Percentiles rank a stretch among this genome's conserved stretches.
Evolutionary conservation across 1,140 invertebrate species (phyloP).

Genomic region (Drosophila malerkotliana): DNA sequence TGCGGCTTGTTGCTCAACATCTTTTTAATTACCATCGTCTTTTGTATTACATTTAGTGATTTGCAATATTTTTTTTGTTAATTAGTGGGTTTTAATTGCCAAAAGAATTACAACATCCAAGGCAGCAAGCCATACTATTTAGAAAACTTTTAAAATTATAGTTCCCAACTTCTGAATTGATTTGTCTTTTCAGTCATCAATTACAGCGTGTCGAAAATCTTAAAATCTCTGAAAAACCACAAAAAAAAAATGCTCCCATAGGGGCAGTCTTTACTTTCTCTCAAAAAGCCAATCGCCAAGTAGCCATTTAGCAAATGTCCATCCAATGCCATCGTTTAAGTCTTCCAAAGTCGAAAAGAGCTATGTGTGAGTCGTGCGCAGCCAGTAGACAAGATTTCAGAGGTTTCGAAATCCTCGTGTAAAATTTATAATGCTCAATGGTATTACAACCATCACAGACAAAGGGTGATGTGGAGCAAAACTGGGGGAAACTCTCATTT

Average conservation of each 20-base stretch:
- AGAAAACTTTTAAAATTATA: no score
- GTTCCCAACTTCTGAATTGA: no score
- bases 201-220: background rate
- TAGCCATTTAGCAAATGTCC: constrained; percentile 11
- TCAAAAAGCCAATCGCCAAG: background rate
- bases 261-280: no score
- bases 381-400: constrained; percentile 35
- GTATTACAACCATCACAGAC: constrained; percentile 29
- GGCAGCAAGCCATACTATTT: no score
- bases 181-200: background rate
- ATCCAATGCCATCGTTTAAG: background rate
- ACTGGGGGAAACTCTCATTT: constrained; percentile 16
- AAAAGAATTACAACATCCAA: background rate
- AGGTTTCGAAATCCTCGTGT: constrained; percentile 40
- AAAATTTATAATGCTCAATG: constrained; percentile 51
- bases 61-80: background rate
- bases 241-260: no score
- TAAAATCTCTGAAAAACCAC: background rate
- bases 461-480: background rate
- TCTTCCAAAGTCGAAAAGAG: constrained; percentile 4
- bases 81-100: background rate
- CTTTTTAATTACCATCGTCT: constrained; percentile 63
- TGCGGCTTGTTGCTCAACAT: constrained; percentile 61
- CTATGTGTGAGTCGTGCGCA: constrained; percentile 27
- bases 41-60: constrained; percentile 7